Evolutionary conservation across 2,797 vertebrate species (phyloP), one percentile per base, ranked within the genome.

Genomic region (Tarsius wallacei): DNA sequence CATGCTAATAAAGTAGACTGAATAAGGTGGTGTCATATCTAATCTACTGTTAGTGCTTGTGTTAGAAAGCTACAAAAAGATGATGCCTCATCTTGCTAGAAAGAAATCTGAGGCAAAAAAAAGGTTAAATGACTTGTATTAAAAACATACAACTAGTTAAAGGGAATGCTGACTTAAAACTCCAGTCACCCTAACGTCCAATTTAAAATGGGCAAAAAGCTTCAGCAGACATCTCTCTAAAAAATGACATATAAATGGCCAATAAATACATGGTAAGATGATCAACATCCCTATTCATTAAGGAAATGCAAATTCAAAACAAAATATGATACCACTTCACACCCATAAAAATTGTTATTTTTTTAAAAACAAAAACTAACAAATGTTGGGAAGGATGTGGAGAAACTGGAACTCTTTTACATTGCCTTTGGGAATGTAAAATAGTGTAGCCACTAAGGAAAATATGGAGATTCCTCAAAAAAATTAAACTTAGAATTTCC

Each of bases 111-210:
- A 81, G 71, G n/a, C 87, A 91, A 73, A 86, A 84, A 84, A 85
- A 16, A 88, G 16, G 19, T 77, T 89, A 83, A 74, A 33, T 10
- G 49, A 7, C 31, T 88, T 78, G 28, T 77, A 42, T 90, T 74
- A 86, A 87, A 86, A 94, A 91, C 31, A 42, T 80, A 90, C 85
- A 70, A 87, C 51, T 73, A 86, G 74, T 89, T 91, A 89, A 76
- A 88, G 13, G 31, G 31, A 96, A 88, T 66, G 26, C 15, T 90
- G 70, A 92, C 21, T 85, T 89, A 91, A 88, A 95, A 87, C 17
- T 12, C 22, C 42, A 89, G 33, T 84, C 36, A 89, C 61, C 55
- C 80, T 74, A 95, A 74, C 19, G 36, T 55, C 21, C 71, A 89
- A 80, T 64, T 78, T 28, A 66, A 91, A 89, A 81, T 31, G 49